Evolutionary conservation across 2,888 invertebrate species (phyloP).

Genomic region (Melieria omissa): DNA sequence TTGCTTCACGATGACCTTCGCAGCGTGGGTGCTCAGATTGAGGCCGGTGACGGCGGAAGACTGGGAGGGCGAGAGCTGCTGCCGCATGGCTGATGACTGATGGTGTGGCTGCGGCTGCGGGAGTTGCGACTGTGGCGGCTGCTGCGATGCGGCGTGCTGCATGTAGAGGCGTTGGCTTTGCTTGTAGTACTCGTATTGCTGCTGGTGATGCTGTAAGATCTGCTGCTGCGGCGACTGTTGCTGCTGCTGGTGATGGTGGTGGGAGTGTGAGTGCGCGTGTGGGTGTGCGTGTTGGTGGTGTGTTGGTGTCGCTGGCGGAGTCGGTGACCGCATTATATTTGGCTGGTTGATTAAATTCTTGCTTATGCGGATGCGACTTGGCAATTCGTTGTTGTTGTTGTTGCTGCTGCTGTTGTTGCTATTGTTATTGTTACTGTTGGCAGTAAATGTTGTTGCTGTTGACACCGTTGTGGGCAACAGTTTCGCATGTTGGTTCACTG

Average conservation of each 20-base stretch:
- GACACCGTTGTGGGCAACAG: conserved; percentile 53
- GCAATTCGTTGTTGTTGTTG: conserved; percentile 54
- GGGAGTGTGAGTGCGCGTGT: conserved; percentile 39
- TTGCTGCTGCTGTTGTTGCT: conserved; percentile 46
- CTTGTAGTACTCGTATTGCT: conserved; percentile 46
- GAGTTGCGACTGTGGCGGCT: conserved; percentile 47
- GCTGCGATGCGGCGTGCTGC: conserved; percentile 46
- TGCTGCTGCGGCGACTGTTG: conserved; percentile 51
- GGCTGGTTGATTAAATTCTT: conserved; percentile 63
- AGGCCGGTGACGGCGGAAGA: conserved; percentile 48
- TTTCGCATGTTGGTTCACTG: conserved; percentile 64
- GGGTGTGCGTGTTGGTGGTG: conserved; percentile 43
- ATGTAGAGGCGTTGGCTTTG: conserved; percentile 43
- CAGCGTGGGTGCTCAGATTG: conserved; percentile 52
- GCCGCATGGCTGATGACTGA: conserved; percentile 45
- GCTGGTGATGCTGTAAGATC: conserved; percentile 44
- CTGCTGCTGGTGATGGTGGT: conserved; percentile 47
- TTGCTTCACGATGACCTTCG: not conserved
- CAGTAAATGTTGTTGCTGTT: conserved; percentile 44
- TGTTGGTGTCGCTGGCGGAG: conserved; percentile 49
- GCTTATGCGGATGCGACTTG: conserved; percentile 65
- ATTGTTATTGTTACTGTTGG: conserved; percentile 45
- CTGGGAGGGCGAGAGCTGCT: conserved; percentile 37
- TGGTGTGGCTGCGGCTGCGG: conserved; percentile 52
- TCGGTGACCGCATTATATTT: conserved; percentile 56